Percentiles rank a stretch among this genome's conserved stretches.
Conservation (phyloP, 2,113 vertebrate species). For the Lagenorhynchus albirostris region DNA sequence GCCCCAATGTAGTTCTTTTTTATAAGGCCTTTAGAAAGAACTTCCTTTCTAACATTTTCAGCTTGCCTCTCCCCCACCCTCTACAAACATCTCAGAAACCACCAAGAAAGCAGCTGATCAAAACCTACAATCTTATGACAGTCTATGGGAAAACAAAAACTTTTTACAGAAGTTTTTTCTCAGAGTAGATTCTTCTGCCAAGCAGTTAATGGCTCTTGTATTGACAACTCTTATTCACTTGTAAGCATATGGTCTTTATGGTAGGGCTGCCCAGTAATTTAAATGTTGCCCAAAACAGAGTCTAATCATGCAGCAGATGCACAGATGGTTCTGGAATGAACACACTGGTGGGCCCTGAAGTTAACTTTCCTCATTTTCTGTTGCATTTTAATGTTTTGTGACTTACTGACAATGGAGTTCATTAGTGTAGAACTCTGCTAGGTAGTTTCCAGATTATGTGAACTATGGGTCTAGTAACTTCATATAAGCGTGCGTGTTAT, state of each 20-base stretch:
- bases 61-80: not conserved
- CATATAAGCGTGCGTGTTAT: slow-evolving; percentile 31
- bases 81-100: not conserved
- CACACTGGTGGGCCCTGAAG: slow-evolving; percentile 58
- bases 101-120: not conserved
- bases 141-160: not conserved
- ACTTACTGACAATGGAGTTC: slow-evolving; percentile 76
- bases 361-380: slow-evolving; percentile 66
- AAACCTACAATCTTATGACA: not conserved
- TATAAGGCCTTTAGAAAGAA: not conserved
- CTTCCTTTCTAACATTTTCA: not conserved
- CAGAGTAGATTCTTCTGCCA: not conserved
- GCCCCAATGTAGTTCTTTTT: not conserved
- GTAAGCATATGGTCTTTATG: not conserved
- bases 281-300: slow-evolving; percentile 50
- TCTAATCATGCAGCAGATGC: slow-evolving; percentile 71
- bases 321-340: slow-evolving; percentile 70
- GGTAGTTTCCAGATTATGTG: slow-evolving; percentile 59
- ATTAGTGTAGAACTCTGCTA: slow-evolving; percentile 70
- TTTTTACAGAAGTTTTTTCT: not conserved
- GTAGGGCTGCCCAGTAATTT: slow-evolving; percentile 54
- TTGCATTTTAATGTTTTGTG: slow-evolving; percentile 75
- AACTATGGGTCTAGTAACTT: slow-evolving; percentile 51
- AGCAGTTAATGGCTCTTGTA: not conserved
- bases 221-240: not conserved